Percentiles rank a stretch among this genome's conserved stretches.
Conservation (phyloP, 2,888 invertebrate species). For the Eueremaeus valkanovi region DNA sequence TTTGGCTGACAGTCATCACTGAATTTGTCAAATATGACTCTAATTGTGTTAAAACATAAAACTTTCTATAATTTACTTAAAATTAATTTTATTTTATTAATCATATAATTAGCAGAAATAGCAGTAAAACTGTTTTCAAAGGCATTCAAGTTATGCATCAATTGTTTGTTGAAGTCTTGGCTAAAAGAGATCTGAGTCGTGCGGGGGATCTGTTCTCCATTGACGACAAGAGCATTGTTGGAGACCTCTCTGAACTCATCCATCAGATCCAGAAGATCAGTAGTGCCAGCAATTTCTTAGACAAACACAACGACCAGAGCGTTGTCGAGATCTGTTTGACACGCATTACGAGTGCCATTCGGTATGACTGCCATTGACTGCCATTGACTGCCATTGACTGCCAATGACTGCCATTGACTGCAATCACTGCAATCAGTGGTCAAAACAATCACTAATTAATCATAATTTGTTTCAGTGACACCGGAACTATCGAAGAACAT, state of each 20-base stretch:
- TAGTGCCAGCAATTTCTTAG: conserved; percentile 73
- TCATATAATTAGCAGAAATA: background rate
- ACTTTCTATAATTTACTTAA: background rate
- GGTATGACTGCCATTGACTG: conserved; percentile 54
- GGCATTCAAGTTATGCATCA: conserved; percentile 66
- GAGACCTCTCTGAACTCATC: conserved; percentile 77
- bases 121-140: background rate
- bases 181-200: conserved; percentile 77
- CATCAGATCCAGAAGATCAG: conserved; percentile 66
- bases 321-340: conserved; percentile 93
- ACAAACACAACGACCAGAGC: conserved; percentile 86
- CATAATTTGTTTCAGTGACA: conserved; percentile 69
- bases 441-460: too few species aligned
- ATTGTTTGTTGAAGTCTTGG: conserved; percentile 81
- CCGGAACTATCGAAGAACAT: conserved; percentile 78
- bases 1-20: background rate
- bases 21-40: background rate
- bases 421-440: too few species aligned
- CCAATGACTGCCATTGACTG: background rate
- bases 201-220: conserved; percentile 88
- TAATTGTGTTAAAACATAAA: background rate
- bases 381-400: too few species aligned
- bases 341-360: conserved; percentile 79
- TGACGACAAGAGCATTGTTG: conserved; percentile 76
- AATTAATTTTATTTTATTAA: conserved; percentile 21